Conservation (phyloP, 2,888 invertebrate species). For the Ormyrus labotus region DNA sequence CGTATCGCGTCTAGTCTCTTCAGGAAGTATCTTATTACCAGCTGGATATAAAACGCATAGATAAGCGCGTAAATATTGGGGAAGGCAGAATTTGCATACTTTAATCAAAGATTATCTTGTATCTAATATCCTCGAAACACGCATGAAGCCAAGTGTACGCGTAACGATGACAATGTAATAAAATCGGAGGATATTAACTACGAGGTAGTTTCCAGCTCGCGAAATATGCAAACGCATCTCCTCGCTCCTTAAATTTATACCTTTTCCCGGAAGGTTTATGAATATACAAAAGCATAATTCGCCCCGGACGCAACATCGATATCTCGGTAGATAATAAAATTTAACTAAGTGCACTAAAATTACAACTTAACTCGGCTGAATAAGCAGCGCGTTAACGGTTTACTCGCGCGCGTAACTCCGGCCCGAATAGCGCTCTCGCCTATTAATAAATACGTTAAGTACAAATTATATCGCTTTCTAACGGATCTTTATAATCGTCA, state of each 20-base stretch:
- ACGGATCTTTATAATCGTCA: neutral
- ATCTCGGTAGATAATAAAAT: neutral
- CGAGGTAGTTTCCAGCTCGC: constrained; percentile 3
- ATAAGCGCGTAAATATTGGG: constrained; percentile 23
- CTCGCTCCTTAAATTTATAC: constrained; percentile 14
- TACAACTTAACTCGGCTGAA: no score
- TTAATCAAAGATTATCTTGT: constrained; percentile 39
- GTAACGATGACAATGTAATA: constrained; percentile 38
- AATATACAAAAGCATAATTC: constrained; percentile 2
- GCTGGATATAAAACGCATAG: constrained; percentile 1
- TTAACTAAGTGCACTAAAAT: neutral
- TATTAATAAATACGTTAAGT: neutral
- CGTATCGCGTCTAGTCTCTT: neutral
- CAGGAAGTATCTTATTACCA: constrained; percentile 19
- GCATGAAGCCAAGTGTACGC: constrained; percentile 1
- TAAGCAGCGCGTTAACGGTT: no score
- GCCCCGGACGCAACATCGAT: neutral
- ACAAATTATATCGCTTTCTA: neutral
- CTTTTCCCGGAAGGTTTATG: neutral
- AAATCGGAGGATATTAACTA: constrained; percentile 29
- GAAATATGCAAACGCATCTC: constrained; percentile 3
- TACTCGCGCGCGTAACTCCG: neutral
- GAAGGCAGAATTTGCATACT: constrained; percentile 26
- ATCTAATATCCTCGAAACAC: constrained; percentile 22
- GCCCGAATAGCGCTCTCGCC: neutral